These are phyloP conservation scores for Amphibalanus amphitrite DNA, from an alignment of 1,140 invertebrate species.

Conservation along the genomic window DNA sequence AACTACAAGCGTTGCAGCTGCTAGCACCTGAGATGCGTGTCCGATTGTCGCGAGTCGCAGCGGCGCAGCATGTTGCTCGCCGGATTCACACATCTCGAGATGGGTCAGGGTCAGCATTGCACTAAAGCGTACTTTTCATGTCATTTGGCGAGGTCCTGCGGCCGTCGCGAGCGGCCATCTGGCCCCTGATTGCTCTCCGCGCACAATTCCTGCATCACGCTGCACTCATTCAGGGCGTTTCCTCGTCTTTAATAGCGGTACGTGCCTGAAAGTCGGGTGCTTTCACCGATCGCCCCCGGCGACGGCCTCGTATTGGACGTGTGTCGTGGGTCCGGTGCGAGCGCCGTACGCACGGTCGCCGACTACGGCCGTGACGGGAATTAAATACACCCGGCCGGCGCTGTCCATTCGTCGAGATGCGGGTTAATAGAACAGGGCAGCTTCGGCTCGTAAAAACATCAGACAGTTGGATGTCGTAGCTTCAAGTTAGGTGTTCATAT, in stretches of 20 bases:
- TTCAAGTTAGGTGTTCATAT: not conserved
- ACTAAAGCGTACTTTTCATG: too few relatives aligned
- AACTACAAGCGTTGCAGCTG: too few relatives aligned
- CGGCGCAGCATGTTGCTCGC: too few relatives aligned
- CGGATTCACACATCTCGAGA: too few relatives aligned
- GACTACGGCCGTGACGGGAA: not conserved
- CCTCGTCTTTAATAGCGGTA: not conserved
- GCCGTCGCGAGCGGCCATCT: too few relatives aligned
- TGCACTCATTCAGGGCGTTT: not conserved
- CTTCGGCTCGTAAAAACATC: not conserved
- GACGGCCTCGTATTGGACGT: not conserved
- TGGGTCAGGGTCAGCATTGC: too few relatives aligned
- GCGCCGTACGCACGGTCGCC: not conserved
- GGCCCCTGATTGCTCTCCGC: too few relatives aligned
- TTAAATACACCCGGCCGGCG: not conserved
- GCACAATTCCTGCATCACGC: too few relatives aligned
- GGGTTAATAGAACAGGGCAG: not conserved
- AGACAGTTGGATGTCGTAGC: not conserved
- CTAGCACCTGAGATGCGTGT: too few relatives aligned
- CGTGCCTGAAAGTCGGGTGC: not conserved
- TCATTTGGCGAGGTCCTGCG: too few relatives aligned
- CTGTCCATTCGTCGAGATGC: not conserved
- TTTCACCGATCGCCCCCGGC: not conserved
- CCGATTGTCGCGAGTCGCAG: too few relatives aligned
- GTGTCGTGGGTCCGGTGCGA: not conserved